Evolutionary conservation across 2,113 vertebrate species (phyloP).

Genomic region (Albula goreensis): DNA sequence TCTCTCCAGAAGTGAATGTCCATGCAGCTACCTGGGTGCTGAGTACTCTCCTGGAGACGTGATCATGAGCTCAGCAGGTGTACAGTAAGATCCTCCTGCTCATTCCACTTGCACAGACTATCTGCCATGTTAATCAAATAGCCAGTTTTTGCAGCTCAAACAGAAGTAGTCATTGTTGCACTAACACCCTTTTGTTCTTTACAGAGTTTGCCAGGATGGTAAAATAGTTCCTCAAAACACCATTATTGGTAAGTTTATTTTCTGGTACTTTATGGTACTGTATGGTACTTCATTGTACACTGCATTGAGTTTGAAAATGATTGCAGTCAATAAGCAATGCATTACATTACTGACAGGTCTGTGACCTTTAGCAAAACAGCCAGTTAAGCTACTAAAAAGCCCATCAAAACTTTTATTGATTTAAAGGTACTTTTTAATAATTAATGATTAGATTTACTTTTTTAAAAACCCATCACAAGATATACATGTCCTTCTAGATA

Average conservation of each 20-base stretch:
- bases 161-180: neutral
- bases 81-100: slow-evolving; percentile 79
- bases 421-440: neutral
- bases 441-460: too few relatives aligned
- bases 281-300: neutral
- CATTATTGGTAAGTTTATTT: slow-evolving; percentile 64
- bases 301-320: neutral
- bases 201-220: slow-evolving; percentile 85
- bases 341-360: neutral
- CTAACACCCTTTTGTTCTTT: slow-evolving; percentile 33
- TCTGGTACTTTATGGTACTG: neutral
- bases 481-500: slow-evolving; percentile 52
- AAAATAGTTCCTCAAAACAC: slow-evolving; percentile 79
- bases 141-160: neutral
- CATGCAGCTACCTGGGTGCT: slow-evolving; percentile 86
- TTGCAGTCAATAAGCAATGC: neutral
- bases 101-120: neutral
- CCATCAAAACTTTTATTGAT: neutral
- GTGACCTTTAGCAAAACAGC: neutral
- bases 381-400: neutral
- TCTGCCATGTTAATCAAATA: neutral
- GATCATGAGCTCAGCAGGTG: slow-evolving; percentile 84
- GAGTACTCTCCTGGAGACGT: slow-evolving; percentile 88
- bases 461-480: neutral
- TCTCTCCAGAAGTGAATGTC: slow-evolving; percentile 82